These are phyloP conservation scores for Erebia ligea DNA, from an alignment of 2,888 invertebrate species.

Conservation along the genomic window DNA sequence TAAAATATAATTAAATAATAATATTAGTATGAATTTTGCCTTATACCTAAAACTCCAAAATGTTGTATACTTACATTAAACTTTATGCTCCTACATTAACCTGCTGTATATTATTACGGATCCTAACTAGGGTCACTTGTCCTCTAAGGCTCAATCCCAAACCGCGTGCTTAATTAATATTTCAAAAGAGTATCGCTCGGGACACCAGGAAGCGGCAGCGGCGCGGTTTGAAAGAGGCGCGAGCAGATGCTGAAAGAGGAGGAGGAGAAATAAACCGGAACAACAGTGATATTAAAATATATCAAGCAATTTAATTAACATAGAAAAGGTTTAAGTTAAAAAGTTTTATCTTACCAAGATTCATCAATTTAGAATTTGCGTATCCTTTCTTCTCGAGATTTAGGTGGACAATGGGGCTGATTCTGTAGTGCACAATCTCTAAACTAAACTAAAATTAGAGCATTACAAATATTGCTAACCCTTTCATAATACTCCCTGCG, in stretches of 20 bases:
- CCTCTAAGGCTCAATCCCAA: constrained; percentile 3
- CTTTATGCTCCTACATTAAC: neutral
- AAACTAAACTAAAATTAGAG: too few relatives aligned
- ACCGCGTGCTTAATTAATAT: constrained; percentile 19
- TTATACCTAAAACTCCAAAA: neutral
- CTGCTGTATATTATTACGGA: neutral
- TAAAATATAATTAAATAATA: too few relatives aligned
- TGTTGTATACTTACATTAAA: neutral
- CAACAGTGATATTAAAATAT: constrained; percentile 9
- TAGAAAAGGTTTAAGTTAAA: neutral
- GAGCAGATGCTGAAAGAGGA: constrained; percentile 11
- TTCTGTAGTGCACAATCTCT: too few relatives aligned
- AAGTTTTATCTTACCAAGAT: neutral
- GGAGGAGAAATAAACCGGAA: constrained; percentile 8
- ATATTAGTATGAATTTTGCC: neutral
- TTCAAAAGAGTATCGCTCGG: constrained; percentile 17
- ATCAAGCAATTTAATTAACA: neutral
- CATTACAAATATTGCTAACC: too few relatives aligned
- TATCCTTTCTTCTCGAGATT: neutral
- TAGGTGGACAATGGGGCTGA: too few relatives aligned
- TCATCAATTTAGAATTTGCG: too few relatives aligned
- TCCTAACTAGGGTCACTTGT: neutral
- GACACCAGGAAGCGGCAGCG: neutral
- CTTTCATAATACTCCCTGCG: too few relatives aligned
- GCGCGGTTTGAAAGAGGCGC: constrained; percentile 10